Base-by-base conservation (phyloP, 35 echinoderm and acorn worm genomes). In the Lytechinus pictus region DNA sequence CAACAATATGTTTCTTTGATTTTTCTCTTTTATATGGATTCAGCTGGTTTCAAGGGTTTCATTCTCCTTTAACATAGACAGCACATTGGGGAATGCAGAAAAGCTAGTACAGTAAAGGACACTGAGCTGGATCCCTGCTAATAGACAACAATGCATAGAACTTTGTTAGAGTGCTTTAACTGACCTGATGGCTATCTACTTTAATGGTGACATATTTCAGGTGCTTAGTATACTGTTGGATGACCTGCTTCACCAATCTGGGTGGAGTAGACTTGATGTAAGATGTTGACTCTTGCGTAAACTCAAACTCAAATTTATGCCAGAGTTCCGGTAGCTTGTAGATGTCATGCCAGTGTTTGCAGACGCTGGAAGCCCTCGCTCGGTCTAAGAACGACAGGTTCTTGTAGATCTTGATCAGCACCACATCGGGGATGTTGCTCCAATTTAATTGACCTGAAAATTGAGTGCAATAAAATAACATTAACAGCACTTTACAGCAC, bases 221-320 rank as follows among this genome's bases (percentile, higher is more conserved):
- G 87, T 98, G 96, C 51, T 98, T 86, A 27, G 94, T 53, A 91
- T 98, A 96, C 92, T 98, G 96, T 52, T 96, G 86, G 33, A 98
- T 33, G 19, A 98, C 97, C 86, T 96, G 86, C 91, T 91, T 96
- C 54, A 96, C 86, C 14, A 96, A 57, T 27, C 33, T 92, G 12
- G 54, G 56, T 21, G 97, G 97, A 13, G 97, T 98, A n/a, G 96
- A 98, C 55, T 97, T 98, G 94, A 95, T 86, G 93, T 97, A 96
- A 60, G 97, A 96, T 19, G 97, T 97, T 0, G 95, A 89, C 60
- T 97, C 95, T 89, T 97, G 96, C 11, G 86, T 95, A 27, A 98
- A 94, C 60, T 98, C 97, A 96, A 98, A 98, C 19, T 96, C 97
- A 95, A 98, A 98, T 61, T 93, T 72, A 28, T 94, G 86, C 97